Conservation (phyloP, 2,797 vertebrate genomes). For the Phyllotis vaccarum region DNA sequence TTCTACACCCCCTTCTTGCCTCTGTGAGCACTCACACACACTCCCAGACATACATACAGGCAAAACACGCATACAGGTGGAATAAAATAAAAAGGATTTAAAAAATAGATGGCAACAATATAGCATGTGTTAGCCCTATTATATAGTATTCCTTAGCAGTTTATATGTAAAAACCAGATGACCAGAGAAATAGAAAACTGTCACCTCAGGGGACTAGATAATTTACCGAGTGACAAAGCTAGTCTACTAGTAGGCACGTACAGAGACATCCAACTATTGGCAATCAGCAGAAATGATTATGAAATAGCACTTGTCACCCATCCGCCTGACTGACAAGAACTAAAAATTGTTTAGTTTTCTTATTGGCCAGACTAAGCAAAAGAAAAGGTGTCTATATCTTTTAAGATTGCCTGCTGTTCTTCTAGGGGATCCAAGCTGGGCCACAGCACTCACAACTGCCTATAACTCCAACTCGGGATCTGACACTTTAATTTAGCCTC, state of each 20-base stretch:
- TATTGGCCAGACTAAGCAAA: background rate
- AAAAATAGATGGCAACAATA: slow-evolving; percentile 10
- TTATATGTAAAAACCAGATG: background rate
- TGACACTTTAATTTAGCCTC: background rate
- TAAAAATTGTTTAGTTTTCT: background rate
- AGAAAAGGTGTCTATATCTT: background rate
- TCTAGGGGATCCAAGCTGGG: background rate
- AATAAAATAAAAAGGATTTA: background rate
- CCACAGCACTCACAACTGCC: too few species aligned
- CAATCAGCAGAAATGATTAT: background rate
- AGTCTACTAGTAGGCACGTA: background rate
- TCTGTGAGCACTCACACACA: too few species aligned
- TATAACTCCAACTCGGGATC: too few species aligned
- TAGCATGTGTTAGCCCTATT: background rate
- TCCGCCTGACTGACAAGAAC: background rate
- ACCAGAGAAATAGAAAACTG: background rate
- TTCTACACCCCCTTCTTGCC: background rate
- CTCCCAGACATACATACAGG: background rate
- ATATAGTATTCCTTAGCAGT: background rate
- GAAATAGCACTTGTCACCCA: background rate
- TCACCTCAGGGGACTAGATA: background rate
- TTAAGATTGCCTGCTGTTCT: background rate
- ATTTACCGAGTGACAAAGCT: background rate
- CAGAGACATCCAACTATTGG: background rate
- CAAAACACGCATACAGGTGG: background rate